Base-by-base conservation (phyloP, 1,140 invertebrate species). In the Tetramorium simillimum region DNA sequence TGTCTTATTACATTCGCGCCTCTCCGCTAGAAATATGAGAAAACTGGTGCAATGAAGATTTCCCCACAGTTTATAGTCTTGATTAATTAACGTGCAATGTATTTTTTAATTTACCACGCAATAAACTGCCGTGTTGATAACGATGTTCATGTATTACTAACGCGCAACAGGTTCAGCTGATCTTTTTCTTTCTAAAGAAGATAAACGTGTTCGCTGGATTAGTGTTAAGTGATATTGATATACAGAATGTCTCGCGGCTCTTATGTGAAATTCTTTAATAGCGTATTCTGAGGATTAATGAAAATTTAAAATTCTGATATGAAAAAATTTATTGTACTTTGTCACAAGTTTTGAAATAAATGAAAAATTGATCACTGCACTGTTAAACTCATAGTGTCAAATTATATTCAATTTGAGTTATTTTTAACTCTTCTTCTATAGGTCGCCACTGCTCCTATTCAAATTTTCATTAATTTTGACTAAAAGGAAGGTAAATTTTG, bases 161-260 rank as follows among this genome's bases (percentile, higher is more conserved):
- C 33, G 73, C 58, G 73, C 62, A 85, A 85, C 72, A 78, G 73
- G 73, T 85, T 80, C 28, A 80, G 18, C 14, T 85, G 33, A 75
- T 63, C 9, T 56, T 40, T 65, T 85, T 56, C 49, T 78, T 28
- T 43, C 3, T 73, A n/a, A 43, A 84, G 18, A 24, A 60, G 37
- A 82, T 81, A 28, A 24, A 82, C 7, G 16, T 40, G 60, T 73
- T 58, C 28, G 40, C 21, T 5, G 40, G 40, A 78, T 65, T 43
- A 51, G 53, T 51, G n/a, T 37, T n/a, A 53, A 80, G 18, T 70
- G 4, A 80, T 58, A 81, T 10, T 43, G 63, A 51, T 51, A 18
- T 24, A 49, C 24, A 37, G 3, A 43, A 28, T 33, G 21, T 62
- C 16, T 18, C 1, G 2, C 33, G 43, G 7, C 14, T 16, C 5